Conservation (phyloP, 2,113 vertebrate genomes). For the Kryptolebias marmoratus region DNA sequence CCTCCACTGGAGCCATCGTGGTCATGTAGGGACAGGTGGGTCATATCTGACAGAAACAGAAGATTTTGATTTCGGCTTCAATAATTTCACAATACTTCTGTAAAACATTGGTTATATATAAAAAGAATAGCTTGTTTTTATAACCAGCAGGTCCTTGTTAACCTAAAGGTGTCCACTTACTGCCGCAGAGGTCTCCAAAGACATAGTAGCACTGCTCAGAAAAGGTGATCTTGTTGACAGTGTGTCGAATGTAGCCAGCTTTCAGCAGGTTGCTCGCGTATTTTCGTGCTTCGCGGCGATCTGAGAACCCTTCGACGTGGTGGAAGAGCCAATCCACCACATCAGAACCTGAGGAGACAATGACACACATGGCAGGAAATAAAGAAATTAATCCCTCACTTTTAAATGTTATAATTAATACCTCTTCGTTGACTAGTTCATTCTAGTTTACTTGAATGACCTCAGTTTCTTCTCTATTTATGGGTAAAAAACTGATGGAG, state of each 20-base stretch:
- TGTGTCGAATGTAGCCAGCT: slow-evolving; percentile 97
- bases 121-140: background rate
- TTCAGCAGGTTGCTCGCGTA: slow-evolving; percentile 98
- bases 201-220: slow-evolving; percentile 99
- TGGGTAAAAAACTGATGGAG: too few species aligned
- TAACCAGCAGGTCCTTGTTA: too few species aligned
- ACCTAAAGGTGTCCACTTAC: slow-evolving; percentile 56
- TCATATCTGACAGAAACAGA: slow-evolving; percentile 86
- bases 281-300: slow-evolving; percentile 95
- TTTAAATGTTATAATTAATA: too few species aligned
- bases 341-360: slow-evolving; percentile 87
- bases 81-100: too few species aligned
- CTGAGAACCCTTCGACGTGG: slow-evolving; percentile 96
- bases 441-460: too few species aligned
- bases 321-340: slow-evolving; percentile 99
- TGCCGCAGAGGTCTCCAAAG: slow-evolving; percentile 82
- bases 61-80: background rate
- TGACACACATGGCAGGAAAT: background rate
- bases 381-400: background rate
- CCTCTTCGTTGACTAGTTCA: too few species aligned
- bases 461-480: too few species aligned
- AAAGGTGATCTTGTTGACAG: slow-evolving; percentile 99
- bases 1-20: slow-evolving; percentile 97
- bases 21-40: slow-evolving; percentile 93
- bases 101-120: too few species aligned